Percentiles rank a stretch among this genome's conserved stretches.
Conservation (phyloP, 92 coral and sea anemone genomes). For the Palythoa heliodiscus region DNA sequence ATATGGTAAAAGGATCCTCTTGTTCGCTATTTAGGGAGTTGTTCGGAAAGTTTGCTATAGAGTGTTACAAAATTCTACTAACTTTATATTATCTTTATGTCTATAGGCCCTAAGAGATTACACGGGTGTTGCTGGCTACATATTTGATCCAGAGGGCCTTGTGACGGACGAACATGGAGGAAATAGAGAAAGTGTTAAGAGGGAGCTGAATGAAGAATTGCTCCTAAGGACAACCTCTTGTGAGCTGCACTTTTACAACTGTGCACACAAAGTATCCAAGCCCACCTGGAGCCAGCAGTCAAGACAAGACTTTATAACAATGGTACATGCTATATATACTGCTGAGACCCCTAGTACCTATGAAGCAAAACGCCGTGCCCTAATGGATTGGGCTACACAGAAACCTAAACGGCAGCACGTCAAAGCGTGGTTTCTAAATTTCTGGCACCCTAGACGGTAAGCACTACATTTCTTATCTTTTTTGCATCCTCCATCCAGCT, state of each 20-base stretch:
- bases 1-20: conserved; percentile 8
- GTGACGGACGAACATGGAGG: conserved; percentile 58
- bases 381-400: conserved; percentile 36
- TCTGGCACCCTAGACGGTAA: conserved; percentile 34
- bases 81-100: not conserved
- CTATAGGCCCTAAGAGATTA: conserved; percentile 35
- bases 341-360: conserved; percentile 37
- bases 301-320: conserved; percentile 24
- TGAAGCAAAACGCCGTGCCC: conserved; percentile 45
- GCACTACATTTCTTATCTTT: conserved; percentile 6
- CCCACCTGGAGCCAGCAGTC: conserved; percentile 41
- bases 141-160: conserved; percentile 48
- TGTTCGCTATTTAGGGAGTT: conserved; percentile 2
- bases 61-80: not conserved
- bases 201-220: conserved; percentile 28
- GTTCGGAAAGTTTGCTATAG: conserved; percentile 10
- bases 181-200: conserved; percentile 36
- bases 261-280: conserved; percentile 23
- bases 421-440: conserved; percentile 15
- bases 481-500: conserved; percentile 10
- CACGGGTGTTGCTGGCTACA: conserved; percentile 36
- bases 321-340: conserved; percentile 50
- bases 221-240: conserved; percentile 40
- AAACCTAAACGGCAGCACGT: conserved; percentile 16
- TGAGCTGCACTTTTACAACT: conserved; percentile 53